These are phyloP conservation scores for Sebastes dallii DNA, from an alignment of 2,797 vertebrate genomes.

Conservation along the genomic window DNA sequence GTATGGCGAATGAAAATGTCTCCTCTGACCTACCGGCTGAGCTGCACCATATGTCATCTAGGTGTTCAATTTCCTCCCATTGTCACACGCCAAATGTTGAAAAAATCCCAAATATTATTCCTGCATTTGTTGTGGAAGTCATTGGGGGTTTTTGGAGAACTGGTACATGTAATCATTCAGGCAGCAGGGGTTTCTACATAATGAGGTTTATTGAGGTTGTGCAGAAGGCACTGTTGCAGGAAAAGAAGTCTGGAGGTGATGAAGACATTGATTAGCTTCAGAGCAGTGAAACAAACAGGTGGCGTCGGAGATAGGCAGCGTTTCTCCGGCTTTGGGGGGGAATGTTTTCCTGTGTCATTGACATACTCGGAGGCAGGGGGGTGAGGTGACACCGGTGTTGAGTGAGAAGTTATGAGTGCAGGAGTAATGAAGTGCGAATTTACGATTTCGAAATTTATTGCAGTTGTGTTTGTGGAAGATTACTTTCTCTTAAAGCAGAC, in stretches of 20 bases:
- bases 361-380: conserved; percentile 19
- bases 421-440: conserved; percentile 33
- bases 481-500: conserved; percentile 60
- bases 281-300: conserved; percentile 65
- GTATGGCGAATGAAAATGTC: conserved; percentile 22
- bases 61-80: conserved; percentile 25
- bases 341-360: conserved; percentile 23
- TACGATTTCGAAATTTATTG: conserved; percentile 55
- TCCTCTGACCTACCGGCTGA: conserved; percentile 25
- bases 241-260: conserved; percentile 53
- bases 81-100: conserved; percentile 26
- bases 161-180: conserved; percentile 21
- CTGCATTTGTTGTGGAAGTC: not conserved
- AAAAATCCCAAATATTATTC: conserved; percentile 1
- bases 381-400: conserved; percentile 8
- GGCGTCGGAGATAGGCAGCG: conserved; percentile 59
- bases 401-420: conserved; percentile 30
- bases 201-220: conserved; percentile 48
- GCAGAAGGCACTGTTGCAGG: conserved; percentile 35
- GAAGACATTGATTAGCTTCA: conserved; percentile 64
- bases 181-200: conserved; percentile 37
- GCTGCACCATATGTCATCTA: conserved; percentile 6
- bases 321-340: conserved; percentile 36
- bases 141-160: not conserved
- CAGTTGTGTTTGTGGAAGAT: conserved; percentile 63